Evolutionary conservation across 2,113 vertebrate species (phyloP).

Genomic region (Caretta caretta): DNA sequence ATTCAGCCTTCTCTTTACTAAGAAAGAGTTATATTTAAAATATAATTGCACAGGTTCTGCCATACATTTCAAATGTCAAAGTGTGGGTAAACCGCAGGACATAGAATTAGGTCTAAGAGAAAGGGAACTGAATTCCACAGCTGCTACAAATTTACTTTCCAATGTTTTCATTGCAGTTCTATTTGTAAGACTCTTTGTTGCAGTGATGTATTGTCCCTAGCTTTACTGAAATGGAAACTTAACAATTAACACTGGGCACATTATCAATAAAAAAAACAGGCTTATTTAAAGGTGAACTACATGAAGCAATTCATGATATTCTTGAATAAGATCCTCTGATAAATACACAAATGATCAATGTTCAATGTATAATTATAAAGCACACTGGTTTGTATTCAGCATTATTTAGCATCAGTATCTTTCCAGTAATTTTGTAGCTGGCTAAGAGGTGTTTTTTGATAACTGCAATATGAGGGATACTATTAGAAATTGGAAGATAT

Average conservation of each 20-base stretch:
- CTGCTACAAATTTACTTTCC: background rate
- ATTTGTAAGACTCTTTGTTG: rapidly evolving
- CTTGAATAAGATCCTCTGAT: background rate
- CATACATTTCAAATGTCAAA: background rate
- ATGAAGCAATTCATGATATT: background rate
- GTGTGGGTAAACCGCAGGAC: background rate
- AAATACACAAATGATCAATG: background rate
- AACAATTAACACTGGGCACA: background rate
- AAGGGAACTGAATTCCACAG: background rate
- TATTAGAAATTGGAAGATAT: background rate
- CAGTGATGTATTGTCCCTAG: background rate
- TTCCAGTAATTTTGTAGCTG: background rate
- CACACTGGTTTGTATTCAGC: background rate
- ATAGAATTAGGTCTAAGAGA: background rate
- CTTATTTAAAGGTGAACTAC: background rate
- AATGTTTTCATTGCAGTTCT: background rate
- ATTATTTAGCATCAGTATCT: background rate
- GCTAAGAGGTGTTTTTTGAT: background rate
- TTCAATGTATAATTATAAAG: background rate
- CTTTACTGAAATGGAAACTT: background rate
- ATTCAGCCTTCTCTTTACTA: background rate
- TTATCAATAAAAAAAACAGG: background rate
- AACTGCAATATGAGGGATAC: background rate
- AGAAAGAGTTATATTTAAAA: background rate
- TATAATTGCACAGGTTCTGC: background rate